Evolutionary conservation across 2,888 invertebrate species (phyloP).

Genomic region (Rotaria magnacalcarata): DNA sequence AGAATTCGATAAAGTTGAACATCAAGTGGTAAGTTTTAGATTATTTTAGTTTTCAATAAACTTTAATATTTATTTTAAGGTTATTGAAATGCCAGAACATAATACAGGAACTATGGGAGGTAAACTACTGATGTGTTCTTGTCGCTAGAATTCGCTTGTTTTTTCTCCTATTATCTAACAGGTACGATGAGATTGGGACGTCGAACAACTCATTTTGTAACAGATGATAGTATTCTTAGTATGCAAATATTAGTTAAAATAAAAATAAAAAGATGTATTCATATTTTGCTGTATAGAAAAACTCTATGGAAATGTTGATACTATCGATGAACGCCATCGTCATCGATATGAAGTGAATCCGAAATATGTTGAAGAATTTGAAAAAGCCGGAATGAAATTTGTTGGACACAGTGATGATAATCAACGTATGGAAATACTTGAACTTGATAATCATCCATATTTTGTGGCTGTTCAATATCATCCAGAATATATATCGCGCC

Average conservation of each 20-base stretch:
- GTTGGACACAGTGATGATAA: slow-evolving; percentile 75
- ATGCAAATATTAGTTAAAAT: not conserved
- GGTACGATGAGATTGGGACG: slow-evolving; percentile 91
- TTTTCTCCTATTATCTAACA: not conserved
- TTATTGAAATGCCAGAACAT: slow-evolving; percentile 98
- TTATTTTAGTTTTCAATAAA: not conserved
- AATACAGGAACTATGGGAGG: slow-evolving; percentile 86
- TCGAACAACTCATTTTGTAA: slow-evolving; percentile 74
- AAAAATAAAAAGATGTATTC: too few relatives aligned
- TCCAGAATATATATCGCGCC: slow-evolving; percentile 86
- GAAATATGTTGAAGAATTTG: slow-evolving; percentile 72
- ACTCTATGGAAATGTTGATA: slow-evolving; percentile 55
- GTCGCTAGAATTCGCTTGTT: not conserved
- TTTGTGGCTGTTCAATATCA: slow-evolving; percentile 94
- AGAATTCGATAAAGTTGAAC: slow-evolving; percentile 70
- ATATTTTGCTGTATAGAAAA: slow-evolving; percentile 50
- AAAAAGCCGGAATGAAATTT: slow-evolving; percentile 76
- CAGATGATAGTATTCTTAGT: slow-evolving; percentile 50
- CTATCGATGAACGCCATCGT: slow-evolving; percentile 86
- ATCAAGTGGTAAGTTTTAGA: slow-evolving; percentile 67
- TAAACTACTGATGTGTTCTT: not conserved
- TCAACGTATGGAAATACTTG: slow-evolving; percentile 86
- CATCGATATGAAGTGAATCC: slow-evolving; percentile 93
- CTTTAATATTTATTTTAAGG: slow-evolving; percentile 50
- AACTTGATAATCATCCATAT: slow-evolving; percentile 78